Evolutionary conservation across 2,113 vertebrate species (phyloP), one percentile per base, ranked within the genome.

Genomic region (Megaceryle maxima): DNA sequence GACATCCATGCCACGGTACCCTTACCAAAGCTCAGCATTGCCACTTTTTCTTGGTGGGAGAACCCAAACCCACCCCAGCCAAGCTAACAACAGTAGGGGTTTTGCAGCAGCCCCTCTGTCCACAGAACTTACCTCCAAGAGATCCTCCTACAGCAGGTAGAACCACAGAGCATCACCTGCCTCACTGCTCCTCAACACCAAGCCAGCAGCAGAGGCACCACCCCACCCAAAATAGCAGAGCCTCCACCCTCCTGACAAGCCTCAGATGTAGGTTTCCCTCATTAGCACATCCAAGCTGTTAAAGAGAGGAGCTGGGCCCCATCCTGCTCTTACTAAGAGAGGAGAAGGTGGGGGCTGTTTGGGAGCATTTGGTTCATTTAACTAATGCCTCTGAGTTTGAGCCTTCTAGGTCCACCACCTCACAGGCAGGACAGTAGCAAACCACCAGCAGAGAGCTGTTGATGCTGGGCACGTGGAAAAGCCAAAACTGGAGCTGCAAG

Each of bases 1-100:
- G 37, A 29, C 26, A 26, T 7, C 22, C 43, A 2, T 0, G 11
- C 2, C 3, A 0, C 8, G 4, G 11, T 5, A 18, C 10, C 29
- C 28, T 37, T 51, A 28, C 43, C 60, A 41, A 53, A 41, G 41
- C 51, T 44, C 80, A 91, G 19, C 15, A 3, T 1, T 41, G 10
- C 28, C 26, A 1, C 56, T 53, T 39, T 62, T n/a, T 3, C 56
- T 11, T 1, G 18, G 14, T 20, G 5, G 8, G 7, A 82, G 31
- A 43, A 21, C 11, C 39, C 78, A 76, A 72, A 18, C 11, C 48
- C 2, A 0, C n/a, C 29, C 55, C 33, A 39, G 5, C 3, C 1
- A 1, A 10, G 22, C 37, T 68, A 59, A 2, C 4, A 48, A 3
- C 29, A 20, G 50, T 11, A 4, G 17, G 5, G 18, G 1, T 64